Percentiles rank a stretch among this genome's conserved stretches.
Evolutionary conservation across 35 echinoderm and acorn worm genomes (phyloP).

Genomic region (Ptychodera flava): DNA sequence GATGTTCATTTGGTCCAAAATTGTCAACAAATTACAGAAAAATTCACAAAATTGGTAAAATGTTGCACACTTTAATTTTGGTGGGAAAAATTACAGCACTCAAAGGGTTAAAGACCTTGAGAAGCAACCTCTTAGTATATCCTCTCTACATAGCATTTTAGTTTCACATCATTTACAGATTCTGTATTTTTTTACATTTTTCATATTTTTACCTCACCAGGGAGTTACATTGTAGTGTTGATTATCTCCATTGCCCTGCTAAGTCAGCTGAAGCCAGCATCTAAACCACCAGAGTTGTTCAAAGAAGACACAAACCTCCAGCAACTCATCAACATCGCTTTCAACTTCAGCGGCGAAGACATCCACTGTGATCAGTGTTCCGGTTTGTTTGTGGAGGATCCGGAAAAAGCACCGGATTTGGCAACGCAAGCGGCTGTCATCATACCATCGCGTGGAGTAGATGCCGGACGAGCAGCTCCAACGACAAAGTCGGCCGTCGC

Average conservation of each 20-base stretch:
- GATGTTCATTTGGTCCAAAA: too few relatives aligned
- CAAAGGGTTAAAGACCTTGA: too few relatives aligned
- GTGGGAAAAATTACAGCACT: too few relatives aligned
- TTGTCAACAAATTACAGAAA: too few relatives aligned
- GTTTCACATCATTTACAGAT: too few relatives aligned
- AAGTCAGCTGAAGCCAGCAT: constrained; percentile 59
- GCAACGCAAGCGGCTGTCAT: not conserved
- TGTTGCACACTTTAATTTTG: too few relatives aligned
- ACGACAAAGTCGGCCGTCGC: not conserved
- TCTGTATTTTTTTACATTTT: too few relatives aligned
- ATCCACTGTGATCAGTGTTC: constrained; percentile 69
- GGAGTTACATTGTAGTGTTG: constrained; percentile 35
- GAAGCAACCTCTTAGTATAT: too few relatives aligned
- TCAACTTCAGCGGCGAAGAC: constrained; percentile 73
- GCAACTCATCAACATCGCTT: constrained; percentile 60
- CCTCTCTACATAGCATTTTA: too few relatives aligned
- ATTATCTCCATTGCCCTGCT: constrained; percentile 48
- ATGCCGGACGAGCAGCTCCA: not conserved
- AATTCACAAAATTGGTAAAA: too few relatives aligned
- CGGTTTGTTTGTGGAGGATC: constrained; percentile 30
- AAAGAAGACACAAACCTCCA: constrained; percentile 69
- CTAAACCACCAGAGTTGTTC: constrained; percentile 67
- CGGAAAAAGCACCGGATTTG: not conserved
- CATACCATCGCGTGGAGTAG: not conserved
- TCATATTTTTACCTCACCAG: too few relatives aligned